These are phyloP conservation scores for Leptinotarsa juncta DNA, from an alignment of 2,888 invertebrate species.

Conservation along the genomic window DNA sequence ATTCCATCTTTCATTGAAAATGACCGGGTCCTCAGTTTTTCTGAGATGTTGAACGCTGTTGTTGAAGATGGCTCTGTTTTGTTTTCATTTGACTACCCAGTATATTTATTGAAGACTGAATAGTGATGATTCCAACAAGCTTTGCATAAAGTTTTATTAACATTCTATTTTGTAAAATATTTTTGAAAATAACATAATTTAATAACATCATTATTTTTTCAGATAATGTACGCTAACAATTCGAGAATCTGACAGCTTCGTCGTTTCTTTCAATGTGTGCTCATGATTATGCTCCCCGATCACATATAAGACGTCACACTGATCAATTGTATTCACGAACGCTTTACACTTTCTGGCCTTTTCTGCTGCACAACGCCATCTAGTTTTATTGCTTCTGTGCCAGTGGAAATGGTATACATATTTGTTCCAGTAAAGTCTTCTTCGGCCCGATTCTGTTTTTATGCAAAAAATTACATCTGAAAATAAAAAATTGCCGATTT, in stretches of 20 bases:
- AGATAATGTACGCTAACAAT: neutral
- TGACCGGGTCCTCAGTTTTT: too few species aligned
- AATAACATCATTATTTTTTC: neutral
- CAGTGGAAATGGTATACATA: slow-evolving; percentile 7
- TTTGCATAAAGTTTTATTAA: too few species aligned
- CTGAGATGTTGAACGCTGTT: too few species aligned
- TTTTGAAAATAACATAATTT: too few species aligned
- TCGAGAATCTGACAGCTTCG: neutral
- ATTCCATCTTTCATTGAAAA: too few species aligned
- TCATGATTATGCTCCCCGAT: slow-evolving; percentile 13
- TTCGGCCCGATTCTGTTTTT: neutral
- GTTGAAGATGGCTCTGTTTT: too few species aligned
- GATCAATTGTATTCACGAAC: neutral
- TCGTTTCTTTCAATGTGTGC: neutral
- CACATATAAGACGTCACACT: neutral
- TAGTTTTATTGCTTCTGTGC: neutral
- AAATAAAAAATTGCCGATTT: neutral
- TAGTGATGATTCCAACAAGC: too few species aligned
- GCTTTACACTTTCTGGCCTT: slow-evolving; percentile 5
- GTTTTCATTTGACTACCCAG: too few species aligned
- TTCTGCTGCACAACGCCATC: slow-evolving; percentile 12
- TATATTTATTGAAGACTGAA: too few species aligned
- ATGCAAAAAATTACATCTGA: slow-evolving; percentile 14
- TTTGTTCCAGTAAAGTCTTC: neutral
- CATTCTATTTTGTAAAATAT: too few species aligned